phyloP scores from a whole-genome alignment of 2,797 vertebrate species.

The Chromis chromis region DNA sequence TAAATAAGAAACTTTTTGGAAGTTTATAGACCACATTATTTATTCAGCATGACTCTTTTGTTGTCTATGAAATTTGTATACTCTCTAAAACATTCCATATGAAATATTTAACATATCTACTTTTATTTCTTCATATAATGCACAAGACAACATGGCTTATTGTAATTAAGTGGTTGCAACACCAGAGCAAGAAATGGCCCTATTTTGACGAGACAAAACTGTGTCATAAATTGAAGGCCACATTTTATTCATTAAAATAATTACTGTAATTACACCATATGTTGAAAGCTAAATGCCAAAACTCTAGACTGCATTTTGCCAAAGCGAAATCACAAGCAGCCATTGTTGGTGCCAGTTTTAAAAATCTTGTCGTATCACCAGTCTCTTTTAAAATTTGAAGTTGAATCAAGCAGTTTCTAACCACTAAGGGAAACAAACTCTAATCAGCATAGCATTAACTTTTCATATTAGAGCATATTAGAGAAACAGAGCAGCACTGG shows the following conservation, averaged over 20 bases:
- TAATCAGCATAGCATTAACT: neutral
- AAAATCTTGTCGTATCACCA: neutral
- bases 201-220: neutral
- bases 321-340: neutral
- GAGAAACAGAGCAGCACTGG: neutral
- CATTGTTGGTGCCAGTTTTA: neutral
- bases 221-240: neutral
- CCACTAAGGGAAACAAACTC: neutral
- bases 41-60: neutral
- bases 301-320: neutral
- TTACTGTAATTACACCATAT: neutral
- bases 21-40: neutral
- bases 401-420: neutral
- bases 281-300: neutral
- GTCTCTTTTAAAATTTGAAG: neutral
- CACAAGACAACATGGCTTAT: neutral
- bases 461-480: neutral
- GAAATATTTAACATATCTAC: neutral
- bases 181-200: neutral
- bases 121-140: neutral
- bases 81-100: neutral
- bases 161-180: constrained; percentile 1
- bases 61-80: neutral
- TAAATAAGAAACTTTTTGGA: neutral
- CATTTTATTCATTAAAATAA: neutral